Base-by-base conservation (phyloP, 1,140 invertebrate genomes). In the Drusus annulatus region DNA sequence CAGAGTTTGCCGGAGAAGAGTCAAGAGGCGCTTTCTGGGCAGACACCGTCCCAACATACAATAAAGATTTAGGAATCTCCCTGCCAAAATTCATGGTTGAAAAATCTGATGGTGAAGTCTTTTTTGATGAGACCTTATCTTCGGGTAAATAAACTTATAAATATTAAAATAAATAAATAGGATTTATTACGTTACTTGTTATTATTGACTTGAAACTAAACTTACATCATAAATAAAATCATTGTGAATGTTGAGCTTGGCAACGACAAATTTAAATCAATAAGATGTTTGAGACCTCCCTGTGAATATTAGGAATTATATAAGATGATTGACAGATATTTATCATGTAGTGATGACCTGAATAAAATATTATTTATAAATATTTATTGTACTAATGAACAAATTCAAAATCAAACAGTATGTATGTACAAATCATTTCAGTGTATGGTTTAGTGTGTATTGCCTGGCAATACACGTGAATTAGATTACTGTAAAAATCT, bases 11-110 rank as follows among this genome's bases (percentile, higher is more conserved):
- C 0, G 89, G 90, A 10, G 86, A 82, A 16, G 86, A 88, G 76
- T 91, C 91, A 21, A 89, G 89, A 80, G 90, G 89, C 54, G 91
- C 91, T 16, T 92, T 89, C 85, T 91, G 91, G 83, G 90, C 91
- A 15, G 93, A 94, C 84, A 94, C 93, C 0, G 87, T 90, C 84
- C 91, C 92, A 1, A 87, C 89, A 31, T 94, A 92, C 81, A 93
- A 93, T 81, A 91, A 92, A 76, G 83, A 87, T 17, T 88, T 93
- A 21, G 93, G 92, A 19, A 88, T 93, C 5, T 91, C 91, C 16
- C 86, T 95, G 52, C 94, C 94, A 0, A 91, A 90, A 78, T 94
- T 91, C 84, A 94, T 94, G 93, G 84, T 94, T 28, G 87, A 90
- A 51, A 92, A 90, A 84, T 93, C 93, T 28, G 92, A 93, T 60